Base-by-base conservation (phyloP, 2,797 vertebrate genomes). In the Steatocranus sp. region DNA sequence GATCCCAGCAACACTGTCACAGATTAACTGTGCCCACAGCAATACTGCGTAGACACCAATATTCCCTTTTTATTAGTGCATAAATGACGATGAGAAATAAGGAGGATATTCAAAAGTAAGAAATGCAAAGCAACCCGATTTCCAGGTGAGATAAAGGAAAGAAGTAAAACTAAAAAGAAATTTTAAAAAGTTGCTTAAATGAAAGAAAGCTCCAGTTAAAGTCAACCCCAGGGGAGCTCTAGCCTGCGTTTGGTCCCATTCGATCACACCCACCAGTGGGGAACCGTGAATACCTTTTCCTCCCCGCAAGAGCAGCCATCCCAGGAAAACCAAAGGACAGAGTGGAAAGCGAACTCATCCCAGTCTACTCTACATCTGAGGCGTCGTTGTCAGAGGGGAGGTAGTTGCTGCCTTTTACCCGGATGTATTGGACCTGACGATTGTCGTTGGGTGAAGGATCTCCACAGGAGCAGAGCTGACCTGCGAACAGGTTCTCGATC, bases 371-470 rank as follows among this genome's bases (percentile, higher is more conserved):
- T 94, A 96, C 92, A 83, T 98, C 98, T 79, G 98, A 98, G 88
- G 95, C 95, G 5, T 98, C 97, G 20, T 97, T 97, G 94, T 99
- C 98, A 89, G 98, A 98, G 86, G 95, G 94, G 93, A 96, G 95
- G 87, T 94, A 94, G 96, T 97, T 98, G 94, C 94, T 97, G 94
- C 97, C 98, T 88, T 97, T 99, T 95, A 99, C 98, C 93, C 97
- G 97, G 90, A 95, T 97, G 93, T 99, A 99, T 75, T 97, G 97
- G 38, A 97, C 92, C 11, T 97, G 94, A 80, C 95, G 92, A 63
- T 92, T 94, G 3, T 8, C 18, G 3, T 1, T 10, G 11, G 53
- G 14, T 0, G 86, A 76, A 17, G 95, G 91, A 86, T 89, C 75
- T 81, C 98, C 97, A 79, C 97, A 99, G 48, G 97, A 97, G 94